A percentile compares a stretch with the other conserved stretches of the same genome.
phyloP scores from a whole-genome alignment of 2,113 vertebrate species.

The Apeltes quadracus region DNA sequence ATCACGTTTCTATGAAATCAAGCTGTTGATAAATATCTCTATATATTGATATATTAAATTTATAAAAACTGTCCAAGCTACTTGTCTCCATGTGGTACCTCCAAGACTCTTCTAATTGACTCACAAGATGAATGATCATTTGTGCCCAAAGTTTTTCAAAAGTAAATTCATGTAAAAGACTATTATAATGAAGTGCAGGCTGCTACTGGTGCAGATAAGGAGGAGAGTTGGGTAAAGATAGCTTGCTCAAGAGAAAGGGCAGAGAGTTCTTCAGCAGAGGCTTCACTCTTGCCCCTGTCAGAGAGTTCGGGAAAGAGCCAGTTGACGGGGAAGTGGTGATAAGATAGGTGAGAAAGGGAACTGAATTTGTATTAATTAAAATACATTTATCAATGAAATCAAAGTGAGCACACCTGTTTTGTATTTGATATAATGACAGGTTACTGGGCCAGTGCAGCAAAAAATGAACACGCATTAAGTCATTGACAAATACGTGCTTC shows the following conservation, averaged over 20 bases:
- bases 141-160: no score
- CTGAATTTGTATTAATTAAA: background rate
- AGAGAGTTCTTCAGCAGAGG: no score
- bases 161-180: no score
- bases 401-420: background rate
- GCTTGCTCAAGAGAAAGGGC: no score
- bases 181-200: background rate
- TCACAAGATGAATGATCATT: background rate
- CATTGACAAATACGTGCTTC: background rate
- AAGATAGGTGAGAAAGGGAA: background rate
- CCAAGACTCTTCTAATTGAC: background rate
- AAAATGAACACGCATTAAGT: background rate
- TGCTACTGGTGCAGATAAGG: no score
- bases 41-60: slow-evolving; percentile 89
- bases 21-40: slow-evolving; percentile 87
- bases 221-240: no score
- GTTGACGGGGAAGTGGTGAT: no score
- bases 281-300: no score
- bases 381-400: background rate
- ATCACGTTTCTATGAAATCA: slow-evolving; percentile 86
- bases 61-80: slow-evolving; percentile 75
- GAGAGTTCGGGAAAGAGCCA: no score
- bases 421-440: background rate
- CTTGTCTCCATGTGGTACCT: slow-evolving; percentile 17
- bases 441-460: background rate